Percentiles rank a stretch among this genome's conserved stretches.
These are phyloP conservation scores for Thaleichthys pacificus DNA, from an alignment of 2,797 vertebrate genomes.

Conservation along the genomic window DNA sequence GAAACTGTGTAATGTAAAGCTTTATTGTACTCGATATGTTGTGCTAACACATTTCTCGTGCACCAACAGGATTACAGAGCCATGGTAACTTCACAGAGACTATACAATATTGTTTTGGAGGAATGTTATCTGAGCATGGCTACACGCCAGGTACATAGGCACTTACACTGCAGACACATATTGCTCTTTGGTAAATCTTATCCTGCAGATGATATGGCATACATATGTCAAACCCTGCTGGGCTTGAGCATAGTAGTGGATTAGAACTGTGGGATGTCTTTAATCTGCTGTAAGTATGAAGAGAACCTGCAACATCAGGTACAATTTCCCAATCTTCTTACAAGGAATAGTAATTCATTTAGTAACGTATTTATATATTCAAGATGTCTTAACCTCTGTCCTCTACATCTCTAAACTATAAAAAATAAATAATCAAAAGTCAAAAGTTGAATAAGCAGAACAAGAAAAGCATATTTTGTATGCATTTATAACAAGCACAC, in stretches of 20 bases:
- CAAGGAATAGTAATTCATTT: no score
- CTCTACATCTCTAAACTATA: neutral
- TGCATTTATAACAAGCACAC: slow-evolving; percentile 3
- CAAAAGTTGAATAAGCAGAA: neutral
- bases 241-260: slow-evolving; percentile 2
- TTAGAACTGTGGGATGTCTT: slow-evolving; percentile 4
- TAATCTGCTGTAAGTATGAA: neutral
- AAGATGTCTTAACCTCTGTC: neutral
- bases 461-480: neutral
- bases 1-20: slow-evolving; percentile 9
- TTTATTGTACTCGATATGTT: slow-evolving; percentile 17
- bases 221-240: slow-evolving; percentile 5
- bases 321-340: neutral
- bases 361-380: neutral
- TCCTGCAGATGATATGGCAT: slow-evolving; percentile 29
- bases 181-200: slow-evolving; percentile 12
- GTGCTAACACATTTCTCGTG: slow-evolving; percentile 25
- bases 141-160: slow-evolving; percentile 8
- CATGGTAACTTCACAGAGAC: slow-evolving; percentile 16
- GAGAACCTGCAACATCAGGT: neutral
- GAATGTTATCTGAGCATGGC: slow-evolving; percentile 19
- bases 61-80: slow-evolving; percentile 2
- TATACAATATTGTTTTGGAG: slow-evolving; percentile 29
- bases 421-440: neutral
- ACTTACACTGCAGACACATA: slow-evolving; percentile 19